Conservation (phyloP, 2,113 vertebrate genomes). For the Lepus europaeus region DNA sequence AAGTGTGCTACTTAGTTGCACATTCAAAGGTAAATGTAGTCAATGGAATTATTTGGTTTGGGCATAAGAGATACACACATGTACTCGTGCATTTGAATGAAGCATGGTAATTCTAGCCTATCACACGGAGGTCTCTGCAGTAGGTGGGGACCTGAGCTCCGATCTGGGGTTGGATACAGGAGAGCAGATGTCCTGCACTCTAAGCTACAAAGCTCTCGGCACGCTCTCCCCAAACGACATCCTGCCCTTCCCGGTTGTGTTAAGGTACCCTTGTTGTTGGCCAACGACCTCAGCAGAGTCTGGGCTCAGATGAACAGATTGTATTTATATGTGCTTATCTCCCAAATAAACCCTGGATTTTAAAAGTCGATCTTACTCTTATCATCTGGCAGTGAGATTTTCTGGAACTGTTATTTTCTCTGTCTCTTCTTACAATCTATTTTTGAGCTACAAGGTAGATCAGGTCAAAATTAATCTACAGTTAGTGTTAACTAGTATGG, state of each 20-base stretch:
- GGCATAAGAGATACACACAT: background rate
- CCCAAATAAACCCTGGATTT: background rate
- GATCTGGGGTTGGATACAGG: background rate
- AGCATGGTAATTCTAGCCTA: background rate
- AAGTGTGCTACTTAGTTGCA: background rate
- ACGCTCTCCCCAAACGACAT: background rate
- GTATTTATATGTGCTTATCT: background rate
- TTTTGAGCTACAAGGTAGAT: constrained; percentile 21
- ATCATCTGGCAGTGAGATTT: background rate
- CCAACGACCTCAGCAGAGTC: background rate
- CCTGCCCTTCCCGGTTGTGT: background rate
- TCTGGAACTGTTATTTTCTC: constrained; percentile 24
- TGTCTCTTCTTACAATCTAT: constrained; percentile 14
- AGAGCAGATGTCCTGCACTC: accelerated
- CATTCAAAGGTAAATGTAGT: background rate
- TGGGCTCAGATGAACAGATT: background rate
- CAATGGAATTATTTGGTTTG: background rate
- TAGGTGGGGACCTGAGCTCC: background rate
- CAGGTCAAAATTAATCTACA: constrained; percentile 39
- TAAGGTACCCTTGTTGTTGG: background rate
- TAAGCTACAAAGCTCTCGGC: background rate
- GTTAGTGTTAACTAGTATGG: background rate
- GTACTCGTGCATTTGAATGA: background rate
- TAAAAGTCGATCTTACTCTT: constrained; percentile 25
- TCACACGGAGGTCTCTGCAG: background rate